Conservation (phyloP, 2,888 invertebrate genomes). For the Bellardia bayeri region DNA sequence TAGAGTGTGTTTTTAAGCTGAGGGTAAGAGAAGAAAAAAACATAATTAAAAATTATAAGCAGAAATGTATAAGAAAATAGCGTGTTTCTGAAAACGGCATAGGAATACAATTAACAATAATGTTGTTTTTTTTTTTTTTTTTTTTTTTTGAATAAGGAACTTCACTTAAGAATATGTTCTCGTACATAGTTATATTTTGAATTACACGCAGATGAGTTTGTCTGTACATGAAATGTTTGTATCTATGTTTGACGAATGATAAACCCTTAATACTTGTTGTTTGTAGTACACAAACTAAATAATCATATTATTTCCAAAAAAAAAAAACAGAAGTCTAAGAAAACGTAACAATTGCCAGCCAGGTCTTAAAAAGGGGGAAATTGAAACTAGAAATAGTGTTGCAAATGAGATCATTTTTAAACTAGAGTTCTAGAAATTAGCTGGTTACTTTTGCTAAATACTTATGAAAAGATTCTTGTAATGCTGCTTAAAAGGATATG, state of each 20-base stretch:
- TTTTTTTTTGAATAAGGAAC: conserved; percentile 27
- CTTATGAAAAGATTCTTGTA: neutral
- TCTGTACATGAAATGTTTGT: conserved; percentile 22
- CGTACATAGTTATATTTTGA: conserved; percentile 33
- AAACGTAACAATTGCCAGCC: conserved; percentile 28
- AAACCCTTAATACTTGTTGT: conserved; percentile 48
- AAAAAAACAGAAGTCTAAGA: neutral
- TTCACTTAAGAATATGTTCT: conserved; percentile 44
- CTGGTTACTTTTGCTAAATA: conserved; percentile 26
- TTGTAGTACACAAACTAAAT: conserved; percentile 30
- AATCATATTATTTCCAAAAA: conserved; percentile 45
- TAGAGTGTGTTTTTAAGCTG: conserved; percentile 45
- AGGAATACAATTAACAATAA: conserved; percentile 65
- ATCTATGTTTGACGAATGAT: neutral
- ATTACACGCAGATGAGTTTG: conserved; percentile 57
- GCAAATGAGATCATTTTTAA: conserved; percentile 54
- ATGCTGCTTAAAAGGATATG: neutral
- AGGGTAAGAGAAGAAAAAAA: conserved; percentile 56
- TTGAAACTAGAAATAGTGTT: conserved; percentile 6
- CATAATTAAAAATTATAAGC: conserved; percentile 50
- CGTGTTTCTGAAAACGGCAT: conserved; percentile 61
- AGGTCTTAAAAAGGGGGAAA: conserved; percentile 25
- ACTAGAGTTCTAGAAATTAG: conserved; percentile 26
- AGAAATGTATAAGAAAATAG: conserved; percentile 60
- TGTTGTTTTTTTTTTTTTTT: conserved; percentile 20